Conservation (phyloP, 1,140 invertebrate genomes). For the Scaptomyza montana region DNA sequence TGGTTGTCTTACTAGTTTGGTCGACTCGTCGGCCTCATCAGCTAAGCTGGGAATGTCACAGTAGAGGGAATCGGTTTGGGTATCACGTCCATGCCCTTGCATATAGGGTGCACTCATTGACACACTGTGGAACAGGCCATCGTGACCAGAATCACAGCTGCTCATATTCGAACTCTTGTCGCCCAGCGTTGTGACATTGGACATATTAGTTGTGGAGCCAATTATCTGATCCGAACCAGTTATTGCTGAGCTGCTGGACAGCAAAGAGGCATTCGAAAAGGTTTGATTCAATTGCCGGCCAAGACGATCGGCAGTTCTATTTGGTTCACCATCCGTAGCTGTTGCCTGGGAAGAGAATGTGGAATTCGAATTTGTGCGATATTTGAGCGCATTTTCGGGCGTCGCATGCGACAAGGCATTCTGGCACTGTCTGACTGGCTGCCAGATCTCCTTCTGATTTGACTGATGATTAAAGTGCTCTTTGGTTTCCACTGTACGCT, state of each 20-base stretch:
- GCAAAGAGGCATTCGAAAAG: slow-evolving; percentile 67
- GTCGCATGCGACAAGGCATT: slow-evolving; percentile 50
- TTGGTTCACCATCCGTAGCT: slow-evolving; percentile 46
- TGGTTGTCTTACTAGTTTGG: slow-evolving; percentile 44
- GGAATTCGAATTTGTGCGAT: slow-evolving; percentile 59
- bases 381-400: slow-evolving; percentile 67
- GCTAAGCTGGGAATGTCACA: slow-evolving; percentile 73
- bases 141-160: slow-evolving; percentile 77
- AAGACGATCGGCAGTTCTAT: slow-evolving; percentile 18
- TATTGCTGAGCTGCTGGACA: slow-evolving; percentile 66
- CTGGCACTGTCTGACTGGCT: slow-evolving; percentile 84
- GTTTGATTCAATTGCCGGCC: slow-evolving; percentile 71
- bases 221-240: slow-evolving; percentile 57
- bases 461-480: slow-evolving; percentile 89
- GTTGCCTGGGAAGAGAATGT: slow-evolving; percentile 54
- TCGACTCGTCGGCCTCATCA: slow-evolving; percentile 62
- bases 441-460: slow-evolving; percentile 89
- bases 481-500: slow-evolving; percentile 89
- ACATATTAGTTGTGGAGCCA: slow-evolving; percentile 53
- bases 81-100: slow-evolving; percentile 33
- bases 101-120: slow-evolving; percentile 65
- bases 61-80: slow-evolving; percentile 66
- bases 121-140: slow-evolving; percentile 74
- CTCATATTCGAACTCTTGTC: slow-evolving; percentile 74
- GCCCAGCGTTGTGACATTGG: slow-evolving; percentile 56